Evolutionary conservation across 2,797 vertebrate species (phyloP), one percentile per base, ranked within the genome.

Genomic region (Loris lydekkerianus): DNA sequence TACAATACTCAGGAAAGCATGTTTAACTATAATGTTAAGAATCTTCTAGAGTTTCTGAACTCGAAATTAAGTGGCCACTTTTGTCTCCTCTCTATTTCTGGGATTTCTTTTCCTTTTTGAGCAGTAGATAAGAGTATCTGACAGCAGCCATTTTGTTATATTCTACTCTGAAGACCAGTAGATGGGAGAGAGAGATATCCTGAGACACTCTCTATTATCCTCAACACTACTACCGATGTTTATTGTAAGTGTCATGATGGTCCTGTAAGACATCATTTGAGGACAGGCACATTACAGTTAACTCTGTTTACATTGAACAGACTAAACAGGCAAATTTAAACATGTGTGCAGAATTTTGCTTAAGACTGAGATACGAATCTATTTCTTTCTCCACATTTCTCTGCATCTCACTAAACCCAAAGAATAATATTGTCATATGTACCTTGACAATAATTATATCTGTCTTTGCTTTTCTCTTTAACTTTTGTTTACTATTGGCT

Each of bases 11-110:
- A 86, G 46, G 81, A 82, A 67, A 84, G 53, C 25, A 61, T 31
- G 21, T 15, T 91, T 72, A 80, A 9, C 46, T 88, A 18, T 17
- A 65, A 23, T 60, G 21, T 49, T 82, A 21, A 92, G 63, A 84
- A 77, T 65, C 69, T 86, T n/a, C 58, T 87, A 80, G 53, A 83
- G 72, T 58, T 95, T 67, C 40, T 53, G 10, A 76, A 29, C 31
- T 75, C 56, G 77, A 82, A 89, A 83, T 20, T 40, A 94, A 78
- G 70, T 77, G 83, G 15, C 11, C 31, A 31, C 34, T 63, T 67
- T 81, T 56, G 65, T 88, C 72, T 84, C 60, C 53, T 49, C 31
- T 93, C 69, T 93, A 34, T 88, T 69, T 81, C 78, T 92, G 43
- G 25, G 13, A 69, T 91, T 84, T 90, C 29, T 81, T 58, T 93